Base-by-base conservation (phyloP, 2,113 vertebrate genomes). In the Hemichromis elongatus region DNA sequence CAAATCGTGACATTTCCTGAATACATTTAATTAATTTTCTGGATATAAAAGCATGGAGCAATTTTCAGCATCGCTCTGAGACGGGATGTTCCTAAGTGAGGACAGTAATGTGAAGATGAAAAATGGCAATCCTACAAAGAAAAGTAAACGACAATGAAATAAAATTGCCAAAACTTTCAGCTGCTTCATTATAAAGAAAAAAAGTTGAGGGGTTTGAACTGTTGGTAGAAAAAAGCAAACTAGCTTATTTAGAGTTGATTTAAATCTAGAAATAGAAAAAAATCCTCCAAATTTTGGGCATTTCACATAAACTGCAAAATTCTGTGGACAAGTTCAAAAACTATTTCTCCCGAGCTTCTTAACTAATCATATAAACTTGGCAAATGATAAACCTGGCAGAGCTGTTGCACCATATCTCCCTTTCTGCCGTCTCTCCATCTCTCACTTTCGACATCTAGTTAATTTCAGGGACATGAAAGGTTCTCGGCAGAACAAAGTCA, bases 401-500 rank as follows among this genome's bases (percentile, higher is more conserved):
- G 35, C 56, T 28, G 63, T 9, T 18, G 9, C 78, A 53, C 70
- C 28, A 19, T 63, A 50, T 73, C 45, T 82, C 53, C 16, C 16
- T 63, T 47, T n/a, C 47, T 75, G 24, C 26, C 37, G 28, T 66
- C 18, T 80, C 87, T 84, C 45, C 52, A 5, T 57, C 53, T 81
- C 89, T 45, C n/a, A 2, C 59, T 75, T 56, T 82, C 59, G 54
- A 28, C 79, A 80, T 87, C 26, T 55, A 82, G 73, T 86, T 89
- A 77, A 90, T 90, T 90, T 90, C 79, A 33, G 77, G n/a, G 61
- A 91, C 86, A 93, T 91, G 85, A 93, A 93, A 92, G 90, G 57
- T 83, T 83, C 81, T 47, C 37, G 5, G 66, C 61, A 78, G 66
- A 86, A 91, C 84, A 90, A 90, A 91, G 92, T 90, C 78, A 77